Base-by-base conservation (phyloP, 2,797 vertebrate genomes). In the Tinamus major region DNA sequence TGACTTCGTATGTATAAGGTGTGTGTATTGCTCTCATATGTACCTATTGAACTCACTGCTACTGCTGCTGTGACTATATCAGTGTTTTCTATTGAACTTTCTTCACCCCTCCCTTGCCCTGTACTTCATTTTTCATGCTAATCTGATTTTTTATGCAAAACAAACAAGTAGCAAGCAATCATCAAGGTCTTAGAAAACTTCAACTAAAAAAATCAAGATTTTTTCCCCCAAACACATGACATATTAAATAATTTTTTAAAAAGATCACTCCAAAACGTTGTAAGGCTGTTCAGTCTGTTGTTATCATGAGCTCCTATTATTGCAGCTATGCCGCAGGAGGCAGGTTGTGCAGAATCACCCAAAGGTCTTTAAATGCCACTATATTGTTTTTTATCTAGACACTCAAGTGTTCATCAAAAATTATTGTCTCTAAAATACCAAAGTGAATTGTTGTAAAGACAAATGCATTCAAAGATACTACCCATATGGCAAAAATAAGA, bases 71-170 rank as follows among this genome's bases (percentile, higher is more conserved):
- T 78, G 33, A 90, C 35, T 44, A 82, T 21, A 20, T 9, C 64
- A 15, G 26, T 29, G 37, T 87, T 11, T 48, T 94, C 93, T 81
- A 87, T 15, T 82, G 61, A 75, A 58, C 23, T 26, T 69, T 84
- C 39, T 33, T 11, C 3, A 4, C 4, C 58, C 18, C 6, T 27
- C 7, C 61, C 82, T 31, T 5, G 26, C 7, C 61, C 84, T 31
- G 31, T 55, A 87, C 77, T 64, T 83, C 2, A 84, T 88, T 87
- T 96, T 93, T 94, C 46, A 72, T 80, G 17, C 21, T 69, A 39
- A 6, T 78, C 44, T 88, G 37, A 48, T 46, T 46, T 46, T 46
- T 48, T 48, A 49, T 49, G 15, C 37, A 62, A 92, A 53, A 64
- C 7, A 67, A 65, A 44, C 24, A 63, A 56, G 13, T 46, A 61